Conservation (phyloP, 2,888 invertebrate genomes). For the Hyles lineata region DNA sequence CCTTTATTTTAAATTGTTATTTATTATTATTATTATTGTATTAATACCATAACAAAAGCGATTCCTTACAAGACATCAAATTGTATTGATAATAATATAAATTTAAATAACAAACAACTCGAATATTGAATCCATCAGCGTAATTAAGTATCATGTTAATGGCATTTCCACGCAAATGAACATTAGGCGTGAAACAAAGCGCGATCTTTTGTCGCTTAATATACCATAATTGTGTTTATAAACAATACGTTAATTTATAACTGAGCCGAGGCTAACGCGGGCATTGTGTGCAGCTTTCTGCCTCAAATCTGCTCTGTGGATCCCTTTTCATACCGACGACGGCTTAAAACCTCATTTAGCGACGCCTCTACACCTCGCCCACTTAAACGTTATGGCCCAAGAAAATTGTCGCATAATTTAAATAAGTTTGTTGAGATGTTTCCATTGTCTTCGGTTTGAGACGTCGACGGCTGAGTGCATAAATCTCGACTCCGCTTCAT, state of each 20-base stretch:
- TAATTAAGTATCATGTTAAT: not conserved
- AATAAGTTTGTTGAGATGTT: slow-evolving; percentile 74
- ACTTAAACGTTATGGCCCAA: slow-evolving; percentile 74
- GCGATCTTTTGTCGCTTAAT: slow-evolving; percentile 59
- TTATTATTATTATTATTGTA: too few species aligned
- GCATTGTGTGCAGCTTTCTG: slow-evolving; percentile 68
- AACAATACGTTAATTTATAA: slow-evolving; percentile 75
- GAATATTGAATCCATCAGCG: not conserved
- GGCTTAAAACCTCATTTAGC: slow-evolving; percentile 82
- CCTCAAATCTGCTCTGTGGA: slow-evolving; percentile 77
- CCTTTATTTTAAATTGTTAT: too few species aligned
- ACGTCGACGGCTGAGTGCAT: slow-evolving; percentile 63
- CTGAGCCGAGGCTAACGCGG: slow-evolving; percentile 66
- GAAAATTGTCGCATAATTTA: slow-evolving; percentile 82
- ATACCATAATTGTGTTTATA: slow-evolving; percentile 71
- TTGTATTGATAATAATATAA: too few species aligned
- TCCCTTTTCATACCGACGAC: slow-evolving; percentile 63
- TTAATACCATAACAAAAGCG: too few species aligned
- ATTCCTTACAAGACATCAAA: too few species aligned
- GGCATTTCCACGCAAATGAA: slow-evolving; percentile 10
- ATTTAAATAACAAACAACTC: too few species aligned
- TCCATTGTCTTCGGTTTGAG: slow-evolving; percentile 68
- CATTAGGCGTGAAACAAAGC: slow-evolving; percentile 54
- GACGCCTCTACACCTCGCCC: slow-evolving; percentile 69
- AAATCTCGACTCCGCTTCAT: slow-evolving; percentile 67